phyloP scores from a whole-genome alignment of 2,888 invertebrate species.

The Luffia ferchaultella region DNA sequence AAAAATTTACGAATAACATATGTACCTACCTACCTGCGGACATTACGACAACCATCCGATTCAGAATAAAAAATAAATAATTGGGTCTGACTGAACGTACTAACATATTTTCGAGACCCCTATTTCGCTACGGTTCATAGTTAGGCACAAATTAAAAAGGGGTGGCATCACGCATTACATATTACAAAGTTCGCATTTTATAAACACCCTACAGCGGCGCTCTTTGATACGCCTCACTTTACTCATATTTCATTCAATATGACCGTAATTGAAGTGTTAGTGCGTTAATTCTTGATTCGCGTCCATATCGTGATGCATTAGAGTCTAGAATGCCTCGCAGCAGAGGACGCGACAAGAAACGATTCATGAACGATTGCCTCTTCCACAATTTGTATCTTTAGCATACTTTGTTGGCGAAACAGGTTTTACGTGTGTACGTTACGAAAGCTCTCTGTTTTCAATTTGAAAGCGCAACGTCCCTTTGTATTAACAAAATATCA shows the following conservation, averaged over 20 bases:
- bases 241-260: constrained; percentile 64
- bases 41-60: constrained; percentile 26
- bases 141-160: constrained; percentile 61
- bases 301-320: constrained; percentile 17
- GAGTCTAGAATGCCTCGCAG: constrained; percentile 37
- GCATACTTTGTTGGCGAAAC: constrained; percentile 55
- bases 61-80: constrained; percentile 22
- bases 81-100: constrained; percentile 16
- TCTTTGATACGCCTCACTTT: constrained; percentile 65
- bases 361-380: constrained; percentile 57
- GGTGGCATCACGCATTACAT: constrained; percentile 51
- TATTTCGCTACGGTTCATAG: constrained; percentile 51
- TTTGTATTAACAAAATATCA: constrained; percentile 62
- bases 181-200: constrained; percentile 61
- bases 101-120: constrained; percentile 34
- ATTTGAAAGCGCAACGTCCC: constrained; percentile 48
- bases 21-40: constrained; percentile 27
- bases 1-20: constrained; percentile 50
- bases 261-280: constrained; percentile 55
- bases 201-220: constrained; percentile 45
- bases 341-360: constrained; percentile 32
- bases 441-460: constrained; percentile 47
- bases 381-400: constrained; percentile 65
- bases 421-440: constrained; percentile 54
- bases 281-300: background rate